Base-by-base conservation (phyloP, 2,113 vertebrate genomes). In the Pseudopipra pipra region DNA sequence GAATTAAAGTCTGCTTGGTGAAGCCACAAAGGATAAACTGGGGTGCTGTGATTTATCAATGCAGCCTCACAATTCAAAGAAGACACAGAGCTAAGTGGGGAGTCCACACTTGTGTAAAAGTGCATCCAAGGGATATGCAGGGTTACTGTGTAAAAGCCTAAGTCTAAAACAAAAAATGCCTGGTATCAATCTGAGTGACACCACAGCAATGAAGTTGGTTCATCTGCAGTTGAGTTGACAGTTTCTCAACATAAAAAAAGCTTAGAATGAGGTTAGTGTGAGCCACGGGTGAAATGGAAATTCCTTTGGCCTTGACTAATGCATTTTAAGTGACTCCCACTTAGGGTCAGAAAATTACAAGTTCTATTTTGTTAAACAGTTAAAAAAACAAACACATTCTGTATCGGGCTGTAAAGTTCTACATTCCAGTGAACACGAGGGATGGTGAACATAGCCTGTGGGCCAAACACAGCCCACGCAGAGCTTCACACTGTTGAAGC, bases 391-490 rank as follows among this genome's bases (percentile, higher is more conserved):
- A 95, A 90, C 52, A 66, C 58, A 84, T 58, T 92, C 92, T 90
- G 56, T 66, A 41, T 78, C 35, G 65, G 62, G 70, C 76, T 96
- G 92, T 49, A 79, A 93, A 92, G 68, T 85, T 95, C 88, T 65
- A 87, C 95, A 93, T 97, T 96, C 96, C 95, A 89, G 41, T 33
- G 83, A 90, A 46, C 86, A 89, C 6, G 66, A 90, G 47, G 79
- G 92, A 94, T 87, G 88, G 95, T 66, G 75, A 96, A 74, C 20
- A 58, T 92, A 86, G 95, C 95, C 95, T 84, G 79, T 96, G 90
- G 95, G 96, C 96, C 93, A 95, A 95, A 95, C 78, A 96, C 93
- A 96, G 73, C 96, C 96, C 93, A 97, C 95, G 77, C 96, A 95
- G 83, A 95, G 49, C 86, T 94, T 94, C 88, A 95, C 93, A 72